A percentile compares a stretch with the other conserved stretches of the same genome.
Evolutionary conservation across 2,888 invertebrate genomes (phyloP).

Genomic region (Ennomos fuscantarius): DNA sequence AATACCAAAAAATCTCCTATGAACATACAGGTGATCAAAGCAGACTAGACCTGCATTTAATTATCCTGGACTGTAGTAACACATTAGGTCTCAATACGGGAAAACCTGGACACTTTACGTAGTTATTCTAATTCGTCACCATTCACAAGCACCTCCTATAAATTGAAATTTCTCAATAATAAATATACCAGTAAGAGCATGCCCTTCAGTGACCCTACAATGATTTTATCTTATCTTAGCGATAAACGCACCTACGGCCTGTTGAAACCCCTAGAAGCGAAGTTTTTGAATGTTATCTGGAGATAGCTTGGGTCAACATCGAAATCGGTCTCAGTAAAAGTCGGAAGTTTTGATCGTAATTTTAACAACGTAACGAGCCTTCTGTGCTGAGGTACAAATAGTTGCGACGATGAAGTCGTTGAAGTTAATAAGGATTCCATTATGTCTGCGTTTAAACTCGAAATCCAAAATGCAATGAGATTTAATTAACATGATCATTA

Average conservation of each 20-base stretch:
- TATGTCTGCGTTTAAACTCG: no score
- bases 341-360: conserved; percentile 14
- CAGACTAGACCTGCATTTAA: no score
- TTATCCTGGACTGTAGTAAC: no score
- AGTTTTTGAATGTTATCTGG: conserved; percentile 33
- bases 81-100: no score
- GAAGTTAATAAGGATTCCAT: no score
- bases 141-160: conserved; percentile 25
- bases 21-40: no score
- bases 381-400: background rate
- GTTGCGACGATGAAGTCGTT: no score
- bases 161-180: conserved; percentile 29
- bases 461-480: no score
- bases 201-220: conserved; percentile 51
- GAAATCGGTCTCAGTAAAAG: conserved; percentile 23
- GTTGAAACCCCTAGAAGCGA: conserved; percentile 44
- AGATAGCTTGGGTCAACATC: conserved; percentile 18
- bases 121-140: no score
- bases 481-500: no score
- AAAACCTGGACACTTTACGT: no score
- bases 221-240: conserved; percentile 60
- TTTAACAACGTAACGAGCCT: conserved; percentile 10
- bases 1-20: no score
- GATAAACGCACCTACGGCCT: conserved; percentile 54
- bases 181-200: conserved; percentile 33